phyloP scores from a whole-genome alignment of 2,888 invertebrate genomes.

The Hemistola chrysoprasaria region DNA sequence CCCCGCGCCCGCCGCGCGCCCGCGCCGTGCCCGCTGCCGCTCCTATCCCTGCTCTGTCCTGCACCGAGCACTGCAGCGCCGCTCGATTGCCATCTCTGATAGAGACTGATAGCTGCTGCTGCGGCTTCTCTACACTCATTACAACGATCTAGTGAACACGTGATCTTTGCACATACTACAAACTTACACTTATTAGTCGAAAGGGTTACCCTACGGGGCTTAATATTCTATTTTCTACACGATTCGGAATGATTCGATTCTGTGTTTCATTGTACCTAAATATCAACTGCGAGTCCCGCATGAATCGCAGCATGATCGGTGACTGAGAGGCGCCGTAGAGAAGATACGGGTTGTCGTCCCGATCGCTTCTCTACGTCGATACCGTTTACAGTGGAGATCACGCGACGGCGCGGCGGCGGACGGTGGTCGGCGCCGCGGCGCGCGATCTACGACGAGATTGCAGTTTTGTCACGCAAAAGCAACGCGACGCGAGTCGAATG shows the following conservation, averaged over 20 bases:
- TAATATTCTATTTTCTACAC: too few relatives aligned
- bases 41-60: background rate
- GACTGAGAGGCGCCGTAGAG: too few relatives aligned
- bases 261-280: too few relatives aligned
- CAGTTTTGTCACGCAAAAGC: conserved; percentile 52
- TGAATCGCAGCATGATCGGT: too few relatives aligned
- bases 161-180: too few relatives aligned
- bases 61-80: background rate
- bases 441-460: conserved; percentile 24
- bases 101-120: conserved; percentile 1
- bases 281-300: too few relatives aligned
- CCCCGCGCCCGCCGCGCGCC: conserved; percentile 3
- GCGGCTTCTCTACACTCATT: background rate
- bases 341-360: too few relatives aligned
- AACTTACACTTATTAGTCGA: too few relatives aligned
- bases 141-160: too few relatives aligned
- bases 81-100: conserved; percentile 16
- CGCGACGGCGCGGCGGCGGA: background rate
- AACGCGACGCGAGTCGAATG: conserved; percentile 49
- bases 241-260: too few relatives aligned
- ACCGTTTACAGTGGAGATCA: background rate
- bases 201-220: too few relatives aligned
- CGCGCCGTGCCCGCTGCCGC: background rate
- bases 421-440: background rate
- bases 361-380: too few relatives aligned